Evolutionary conservation across 2,797 vertebrate genomes (phyloP).

Genomic region (Centropyge bicolor): DNA sequence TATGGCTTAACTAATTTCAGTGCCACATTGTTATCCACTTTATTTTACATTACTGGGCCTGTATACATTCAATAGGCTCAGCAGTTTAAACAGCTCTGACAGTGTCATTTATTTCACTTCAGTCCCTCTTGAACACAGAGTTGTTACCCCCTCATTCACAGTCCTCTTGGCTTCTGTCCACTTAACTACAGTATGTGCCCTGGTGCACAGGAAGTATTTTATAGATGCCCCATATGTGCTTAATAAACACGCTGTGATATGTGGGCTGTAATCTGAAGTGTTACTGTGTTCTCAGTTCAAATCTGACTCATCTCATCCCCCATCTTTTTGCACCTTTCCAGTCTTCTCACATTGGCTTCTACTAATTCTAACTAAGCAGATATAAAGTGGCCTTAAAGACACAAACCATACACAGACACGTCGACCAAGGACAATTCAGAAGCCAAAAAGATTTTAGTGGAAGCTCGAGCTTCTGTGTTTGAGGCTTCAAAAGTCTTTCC

Average conservation of each 20-base stretch:
- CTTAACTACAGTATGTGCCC: not conserved
- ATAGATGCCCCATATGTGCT: not conserved
- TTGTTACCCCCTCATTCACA: not conserved
- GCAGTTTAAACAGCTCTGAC: not conserved
- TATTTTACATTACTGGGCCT: not conserved
- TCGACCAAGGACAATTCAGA: not conserved
- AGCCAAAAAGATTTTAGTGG: not conserved
- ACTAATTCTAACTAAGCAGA: not conserved
- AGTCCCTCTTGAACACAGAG: not conserved
- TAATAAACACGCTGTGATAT: not conserved
- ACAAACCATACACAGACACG: not conserved
- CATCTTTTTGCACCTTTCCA: slow-evolving; percentile 2
- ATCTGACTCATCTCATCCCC: slow-evolving; percentile 13
- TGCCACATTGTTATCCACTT: not conserved
- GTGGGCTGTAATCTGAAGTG: not conserved
- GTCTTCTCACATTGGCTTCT: not conserved
- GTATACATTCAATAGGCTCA: not conserved
- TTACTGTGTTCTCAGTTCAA: not conserved
- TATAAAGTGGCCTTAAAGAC: not conserved
- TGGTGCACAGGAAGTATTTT: not conserved
- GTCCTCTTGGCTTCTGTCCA: not conserved
- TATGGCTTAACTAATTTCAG: not conserved
- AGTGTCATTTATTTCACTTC: too few species aligned
- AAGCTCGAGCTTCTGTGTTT: not conserved
- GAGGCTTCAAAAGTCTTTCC: not conserved